Evolutionary conservation across 1,140 invertebrate species (phyloP).

Genomic region (Colletes latitarsis): DNA sequence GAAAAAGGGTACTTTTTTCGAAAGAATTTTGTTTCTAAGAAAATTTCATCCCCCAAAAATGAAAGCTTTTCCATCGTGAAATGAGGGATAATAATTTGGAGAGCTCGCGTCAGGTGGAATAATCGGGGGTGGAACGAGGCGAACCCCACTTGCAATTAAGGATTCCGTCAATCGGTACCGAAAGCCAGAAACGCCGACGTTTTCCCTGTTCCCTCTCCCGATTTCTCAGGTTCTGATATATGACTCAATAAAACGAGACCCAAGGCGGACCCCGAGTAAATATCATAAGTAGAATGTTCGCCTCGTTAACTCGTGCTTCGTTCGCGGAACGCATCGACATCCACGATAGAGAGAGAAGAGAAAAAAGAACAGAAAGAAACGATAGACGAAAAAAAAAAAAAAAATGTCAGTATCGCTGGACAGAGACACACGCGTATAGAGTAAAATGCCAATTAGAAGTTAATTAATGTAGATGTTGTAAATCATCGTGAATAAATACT

Average conservation of each 20-base stretch:
- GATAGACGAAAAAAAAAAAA: not conserved
- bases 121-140: too few species aligned
- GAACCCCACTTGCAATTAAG: too few species aligned
- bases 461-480: conserved; percentile 62
- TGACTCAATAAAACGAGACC: conserved; percentile 77
- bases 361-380: not conserved
- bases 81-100: too few species aligned
- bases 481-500: conserved; percentile 15
- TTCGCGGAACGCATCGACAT: conserved; percentile 29
- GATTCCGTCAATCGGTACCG: too few species aligned
- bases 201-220: conserved; percentile 10
- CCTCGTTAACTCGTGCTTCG: conserved; percentile 73
- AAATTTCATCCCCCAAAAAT: too few species aligned
- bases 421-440: conserved; percentile 32
- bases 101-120: too few species aligned
- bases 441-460: conserved; percentile 64
- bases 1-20: too few species aligned
- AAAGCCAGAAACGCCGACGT: not conserved
- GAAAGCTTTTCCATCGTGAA: too few species aligned
- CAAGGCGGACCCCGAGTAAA: conserved; percentile 72
- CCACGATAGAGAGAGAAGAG: not conserved
- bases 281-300: conserved; percentile 77
- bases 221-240: conserved; percentile 71
- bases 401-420: not conserved
- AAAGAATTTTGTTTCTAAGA: too few species aligned